These are phyloP conservation scores for Benthosema pterotum DNA, from an alignment of 2,797 vertebrate genomes.

Conservation along the genomic window DNA sequence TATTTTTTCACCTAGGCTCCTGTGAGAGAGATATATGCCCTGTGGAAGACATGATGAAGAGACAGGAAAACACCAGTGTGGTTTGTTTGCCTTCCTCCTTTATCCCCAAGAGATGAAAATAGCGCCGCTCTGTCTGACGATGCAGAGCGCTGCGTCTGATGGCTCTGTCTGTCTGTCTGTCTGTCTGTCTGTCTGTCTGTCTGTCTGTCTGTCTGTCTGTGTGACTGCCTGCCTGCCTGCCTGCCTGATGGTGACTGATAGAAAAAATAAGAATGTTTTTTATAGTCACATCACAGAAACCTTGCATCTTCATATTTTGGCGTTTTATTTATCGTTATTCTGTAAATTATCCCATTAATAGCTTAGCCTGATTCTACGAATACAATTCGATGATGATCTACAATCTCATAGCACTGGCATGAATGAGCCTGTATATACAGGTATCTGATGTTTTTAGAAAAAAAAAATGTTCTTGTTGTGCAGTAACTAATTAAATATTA, in stretches of 20 bases:
- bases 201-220: constrained; percentile 63
- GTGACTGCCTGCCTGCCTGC: constrained; percentile 70
- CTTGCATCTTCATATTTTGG: no score
- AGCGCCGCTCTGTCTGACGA: constrained; percentile 57
- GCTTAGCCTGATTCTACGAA: no score
- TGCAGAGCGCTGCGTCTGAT: constrained; percentile 35
- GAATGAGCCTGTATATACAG: no score
- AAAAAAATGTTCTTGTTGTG: no score
- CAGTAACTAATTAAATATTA: no score
- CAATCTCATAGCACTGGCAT: no score
- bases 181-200: constrained; percentile 63
- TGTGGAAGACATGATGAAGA: constrained; percentile 19
- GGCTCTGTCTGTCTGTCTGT: constrained; percentile 34
- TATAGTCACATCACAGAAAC: no score
- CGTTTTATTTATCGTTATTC: no score
- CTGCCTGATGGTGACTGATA: constrained; percentile 71
- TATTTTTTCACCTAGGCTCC: not conserved
- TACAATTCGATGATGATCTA: no score
- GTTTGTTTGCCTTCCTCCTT: constrained; percentile 69
- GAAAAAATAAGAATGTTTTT: constrained; percentile 56
- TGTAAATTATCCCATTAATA: no score
- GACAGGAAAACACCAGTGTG: constrained; percentile 37
- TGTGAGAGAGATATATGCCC: constrained; percentile 1
- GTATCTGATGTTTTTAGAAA: no score
- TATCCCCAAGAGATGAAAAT: constrained; percentile 54